phyloP scores from a whole-genome alignment of 1,140 invertebrate genomes.

The Aleiodes sp. region DNA sequence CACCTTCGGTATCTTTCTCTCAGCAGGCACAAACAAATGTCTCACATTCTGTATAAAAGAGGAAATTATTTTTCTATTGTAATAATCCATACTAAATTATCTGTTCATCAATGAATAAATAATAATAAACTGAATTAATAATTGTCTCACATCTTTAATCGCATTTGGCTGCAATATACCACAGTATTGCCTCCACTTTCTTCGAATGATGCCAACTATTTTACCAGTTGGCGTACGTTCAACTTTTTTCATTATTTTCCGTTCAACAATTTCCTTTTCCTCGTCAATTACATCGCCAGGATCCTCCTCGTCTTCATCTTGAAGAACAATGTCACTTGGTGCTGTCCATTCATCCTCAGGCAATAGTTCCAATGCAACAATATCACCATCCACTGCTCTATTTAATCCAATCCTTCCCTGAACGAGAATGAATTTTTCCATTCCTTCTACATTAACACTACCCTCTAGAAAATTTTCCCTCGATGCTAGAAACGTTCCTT shows the following conservation, averaged over 20 bases:
- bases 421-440: slow-evolving; percentile 83
- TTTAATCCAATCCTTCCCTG: slow-evolving; percentile 91
- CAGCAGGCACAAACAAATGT: slow-evolving; percentile 91
- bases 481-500: slow-evolving; percentile 86
- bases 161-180: slow-evolving; percentile 88
- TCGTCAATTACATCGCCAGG: slow-evolving; percentile 74
- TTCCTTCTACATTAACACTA: slow-evolving; percentile 82
- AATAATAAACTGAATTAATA: slow-evolving; percentile 8
- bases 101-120: background rate
- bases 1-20: slow-evolving; percentile 89
- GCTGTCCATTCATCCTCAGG: slow-evolving; percentile 90
- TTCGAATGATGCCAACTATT: slow-evolving; percentile 93
- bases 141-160: slow-evolving; percentile 74
- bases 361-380: slow-evolving; percentile 91
- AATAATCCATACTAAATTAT: slow-evolving; percentile 15
- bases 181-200: slow-evolving; percentile 98
- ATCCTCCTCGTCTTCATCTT: slow-evolving; percentile 79
- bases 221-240: slow-evolving; percentile 81
- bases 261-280: slow-evolving; percentile 65
- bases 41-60: slow-evolving; percentile 70
- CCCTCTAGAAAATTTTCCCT: slow-evolving; percentile 96
- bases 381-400: slow-evolving; percentile 95
- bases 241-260: slow-evolving; percentile 53
- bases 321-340: slow-evolving; percentile 84
- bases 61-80: slow-evolving; percentile 33